Conservation (phyloP, 2,113 vertebrate species). For the Scartelaos histophorus region DNA sequence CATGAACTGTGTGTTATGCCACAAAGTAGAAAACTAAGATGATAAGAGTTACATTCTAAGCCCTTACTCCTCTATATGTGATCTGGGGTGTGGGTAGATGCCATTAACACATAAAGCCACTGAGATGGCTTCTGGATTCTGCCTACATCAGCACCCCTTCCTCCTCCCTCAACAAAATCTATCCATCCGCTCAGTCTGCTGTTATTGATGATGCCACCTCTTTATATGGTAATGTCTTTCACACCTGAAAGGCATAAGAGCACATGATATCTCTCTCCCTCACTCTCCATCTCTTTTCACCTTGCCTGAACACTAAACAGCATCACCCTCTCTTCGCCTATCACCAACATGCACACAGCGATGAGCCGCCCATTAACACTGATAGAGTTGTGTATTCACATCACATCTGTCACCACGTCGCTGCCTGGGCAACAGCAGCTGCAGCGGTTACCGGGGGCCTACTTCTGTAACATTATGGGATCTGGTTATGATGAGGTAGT, state of each 20-base stretch:
- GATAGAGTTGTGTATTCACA: slow-evolving; percentile 74
- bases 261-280: slow-evolving; percentile 48
- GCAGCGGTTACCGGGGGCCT: slow-evolving; percentile 55
- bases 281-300: slow-evolving; percentile 9
- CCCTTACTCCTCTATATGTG: neutral
- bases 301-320: slow-evolving; percentile 1
- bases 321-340: slow-evolving; percentile 29
- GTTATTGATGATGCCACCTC: slow-evolving; percentile 73
- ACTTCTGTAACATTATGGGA: slow-evolving; percentile 53
- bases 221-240: slow-evolving; percentile 80
- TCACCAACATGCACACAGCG: slow-evolving; percentile 33
- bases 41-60: neutral
- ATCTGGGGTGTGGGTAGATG: slow-evolving; percentile 7
- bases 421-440: slow-evolving; percentile 74
- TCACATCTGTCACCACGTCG: slow-evolving; percentile 70
- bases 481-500: slow-evolving; percentile 56
- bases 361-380: slow-evolving; percentile 66
- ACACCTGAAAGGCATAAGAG: slow-evolving; percentile 73
- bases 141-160: slow-evolving; percentile 66
- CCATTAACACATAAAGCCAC: slow-evolving; percentile 43
- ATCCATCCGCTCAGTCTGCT: slow-evolving; percentile 60
- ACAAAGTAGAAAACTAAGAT: neutral
- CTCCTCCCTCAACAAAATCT: slow-evolving; percentile 41
- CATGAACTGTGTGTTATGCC: neutral
- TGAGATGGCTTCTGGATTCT: slow-evolving; percentile 57